Evolutionary conservation across 37 sponge, comb jelly and placozoan species (phyloP).

Genomic region (Beroe ovata): DNA sequence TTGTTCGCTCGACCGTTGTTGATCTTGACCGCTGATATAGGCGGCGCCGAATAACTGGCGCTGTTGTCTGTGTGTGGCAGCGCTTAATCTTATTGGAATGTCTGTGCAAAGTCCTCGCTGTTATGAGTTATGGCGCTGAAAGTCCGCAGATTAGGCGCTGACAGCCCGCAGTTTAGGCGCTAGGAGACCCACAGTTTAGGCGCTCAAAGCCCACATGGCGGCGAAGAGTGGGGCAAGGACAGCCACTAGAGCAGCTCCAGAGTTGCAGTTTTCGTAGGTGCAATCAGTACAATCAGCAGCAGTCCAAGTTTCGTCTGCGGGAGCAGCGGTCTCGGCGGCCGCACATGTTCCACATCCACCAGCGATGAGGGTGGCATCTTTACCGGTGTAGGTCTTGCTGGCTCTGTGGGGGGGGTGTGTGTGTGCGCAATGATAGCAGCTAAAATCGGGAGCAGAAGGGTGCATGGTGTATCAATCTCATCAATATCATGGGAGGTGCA

Average conservation of each 20-base stretch:
- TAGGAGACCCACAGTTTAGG: no score
- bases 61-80: no score
- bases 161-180: no score
- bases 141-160: no score
- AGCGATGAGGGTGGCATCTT: neutral
- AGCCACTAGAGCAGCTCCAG: neutral
- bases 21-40: no score
- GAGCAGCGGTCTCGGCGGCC: neutral
- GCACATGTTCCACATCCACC: neutral
- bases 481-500: no score
- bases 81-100: no score
- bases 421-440: neutral
- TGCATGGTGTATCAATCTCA: no score
- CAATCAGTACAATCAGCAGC: neutral
- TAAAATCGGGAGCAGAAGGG: neutral
- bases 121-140: no score
- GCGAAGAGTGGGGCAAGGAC: neutral
- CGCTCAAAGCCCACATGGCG: neutral
- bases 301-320: neutral
- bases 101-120: no score
- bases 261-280: neutral
- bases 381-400: neutral
- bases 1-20: no score
- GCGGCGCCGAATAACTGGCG: no score
- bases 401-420: neutral